A percentile compares a stretch with the other conserved stretches of the same genome.
Conservation (phyloP, 2,888 invertebrate genomes). For the Cataglyphis altisquamis region DNA sequence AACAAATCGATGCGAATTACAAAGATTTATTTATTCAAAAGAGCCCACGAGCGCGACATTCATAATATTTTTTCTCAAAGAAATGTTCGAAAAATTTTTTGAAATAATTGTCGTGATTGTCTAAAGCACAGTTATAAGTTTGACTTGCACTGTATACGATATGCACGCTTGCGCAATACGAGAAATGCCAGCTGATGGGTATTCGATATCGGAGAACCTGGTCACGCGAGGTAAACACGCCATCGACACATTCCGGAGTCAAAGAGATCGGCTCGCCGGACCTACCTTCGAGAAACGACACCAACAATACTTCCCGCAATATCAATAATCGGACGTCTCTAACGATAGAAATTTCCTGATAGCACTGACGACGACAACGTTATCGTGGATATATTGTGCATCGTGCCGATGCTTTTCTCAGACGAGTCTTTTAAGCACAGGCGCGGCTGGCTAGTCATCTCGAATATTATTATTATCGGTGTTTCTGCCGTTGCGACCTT, state of each 20-base stretch:
- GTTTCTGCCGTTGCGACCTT: not conserved
- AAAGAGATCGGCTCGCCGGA: slow-evolving; percentile 64
- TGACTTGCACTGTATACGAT: slow-evolving; percentile 65
- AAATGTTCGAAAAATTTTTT: not conserved
- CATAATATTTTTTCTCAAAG: not conserved
- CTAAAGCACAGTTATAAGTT: slow-evolving; percentile 65
- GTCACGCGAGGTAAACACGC: slow-evolving; percentile 76
- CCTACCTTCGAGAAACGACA: slow-evolving; percentile 58
- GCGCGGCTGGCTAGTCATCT: not conserved
- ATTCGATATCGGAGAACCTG: slow-evolving; percentile 74
- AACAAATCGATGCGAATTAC: not conserved
- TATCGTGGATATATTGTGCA: not conserved
- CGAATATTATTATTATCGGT: slow-evolving; percentile 24
- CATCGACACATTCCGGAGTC: slow-evolving; percentile 72
- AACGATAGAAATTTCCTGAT: slow-evolving; percentile 56
- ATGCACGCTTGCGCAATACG: slow-evolving; percentile 74
- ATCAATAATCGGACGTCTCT: slow-evolving; percentile 58
- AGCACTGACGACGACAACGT: not conserved
- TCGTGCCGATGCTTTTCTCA: slow-evolving; percentile 7
- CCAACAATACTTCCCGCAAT: slow-evolving; percentile 50
- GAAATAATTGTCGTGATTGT: not conserved
- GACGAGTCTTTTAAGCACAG: not conserved
- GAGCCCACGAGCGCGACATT: not conserved
- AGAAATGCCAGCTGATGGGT: slow-evolving; percentile 73
- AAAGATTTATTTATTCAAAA: slow-evolving; percentile 13